Percentiles rank a stretch among this genome's conserved stretches.
These are phyloP conservation scores for Stenodera caucasica DNA, from an alignment of 2,888 invertebrate genomes.

Conservation along the genomic window DNA sequence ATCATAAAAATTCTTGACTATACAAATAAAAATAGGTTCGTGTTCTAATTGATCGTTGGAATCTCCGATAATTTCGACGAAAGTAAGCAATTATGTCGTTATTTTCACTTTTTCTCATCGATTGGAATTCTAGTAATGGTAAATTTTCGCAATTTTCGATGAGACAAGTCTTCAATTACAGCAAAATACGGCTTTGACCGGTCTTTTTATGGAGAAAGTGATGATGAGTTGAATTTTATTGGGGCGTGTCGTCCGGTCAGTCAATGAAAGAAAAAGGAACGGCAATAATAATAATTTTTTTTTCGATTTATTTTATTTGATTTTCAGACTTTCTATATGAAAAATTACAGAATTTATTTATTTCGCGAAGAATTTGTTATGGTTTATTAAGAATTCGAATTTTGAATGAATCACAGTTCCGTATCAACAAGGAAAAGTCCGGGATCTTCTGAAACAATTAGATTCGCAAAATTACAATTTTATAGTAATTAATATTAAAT, in stretches of 20 bases:
- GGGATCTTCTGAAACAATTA: no score
- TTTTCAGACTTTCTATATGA: background rate
- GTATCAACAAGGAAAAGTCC: no score
- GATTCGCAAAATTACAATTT: no score
- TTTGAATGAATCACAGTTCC: no score
- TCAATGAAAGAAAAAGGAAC: background rate
- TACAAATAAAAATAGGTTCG: no score
- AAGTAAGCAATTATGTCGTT: background rate
- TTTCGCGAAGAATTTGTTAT: background rate
- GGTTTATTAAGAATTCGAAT: no score
- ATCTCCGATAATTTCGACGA: background rate
- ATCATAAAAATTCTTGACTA: no score
- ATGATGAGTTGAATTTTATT: background rate
- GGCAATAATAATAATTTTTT: no score
- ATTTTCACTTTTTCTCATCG: background rate
- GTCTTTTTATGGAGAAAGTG: background rate
- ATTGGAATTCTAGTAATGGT: background rate
- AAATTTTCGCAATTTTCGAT: no score
- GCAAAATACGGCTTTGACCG: background rate
- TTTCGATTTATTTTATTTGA: background rate
- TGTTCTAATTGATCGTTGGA: background rate
- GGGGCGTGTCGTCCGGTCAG: background rate
- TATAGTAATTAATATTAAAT: no score
- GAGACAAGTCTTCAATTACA: no score
- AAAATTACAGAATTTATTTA: background rate